Evolutionary conservation across 1,140 invertebrate genomes (phyloP).

Genomic region (Drosophila nikananu): DNA sequence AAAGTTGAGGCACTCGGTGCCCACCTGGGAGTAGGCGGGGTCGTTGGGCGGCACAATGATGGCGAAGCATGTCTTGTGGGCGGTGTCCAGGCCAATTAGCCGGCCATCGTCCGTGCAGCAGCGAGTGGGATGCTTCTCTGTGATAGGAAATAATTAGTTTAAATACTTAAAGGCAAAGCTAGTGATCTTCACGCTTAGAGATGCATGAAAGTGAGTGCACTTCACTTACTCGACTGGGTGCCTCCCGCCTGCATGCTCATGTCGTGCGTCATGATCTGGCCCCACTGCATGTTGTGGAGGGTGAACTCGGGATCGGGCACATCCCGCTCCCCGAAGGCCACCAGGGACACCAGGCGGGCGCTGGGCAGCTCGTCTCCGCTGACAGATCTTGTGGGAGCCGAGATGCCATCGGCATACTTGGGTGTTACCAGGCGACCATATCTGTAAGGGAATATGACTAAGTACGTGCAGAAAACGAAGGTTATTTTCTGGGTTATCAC

Average conservation of each 20-base stretch:
- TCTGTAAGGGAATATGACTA: constrained; percentile 49
- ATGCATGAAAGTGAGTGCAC: constrained; percentile 60
- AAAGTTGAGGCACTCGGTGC: constrained; percentile 93
- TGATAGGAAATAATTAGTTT: neutral
- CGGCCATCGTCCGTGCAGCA: constrained; percentile 90
- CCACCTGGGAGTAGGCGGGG: constrained; percentile 89
- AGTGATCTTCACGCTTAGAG: constrained; percentile 1
- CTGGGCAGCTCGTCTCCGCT: constrained; percentile 89
- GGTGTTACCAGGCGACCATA: constrained; percentile 92
- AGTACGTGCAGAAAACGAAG: neutral
- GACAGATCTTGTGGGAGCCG: constrained; percentile 87
- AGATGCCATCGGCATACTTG: constrained; percentile 92
- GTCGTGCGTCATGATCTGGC: constrained; percentile 95
- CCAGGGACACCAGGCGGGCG: constrained; percentile 89
- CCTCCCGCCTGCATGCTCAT: constrained; percentile 91
- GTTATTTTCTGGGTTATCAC: constrained; percentile 2
- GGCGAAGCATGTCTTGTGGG: constrained; percentile 90
- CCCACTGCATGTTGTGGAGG: constrained; percentile 93
- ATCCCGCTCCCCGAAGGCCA: constrained; percentile 89
- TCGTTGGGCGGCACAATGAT: constrained; percentile 94
- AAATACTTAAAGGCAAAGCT: neutral
- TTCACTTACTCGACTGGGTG: constrained; percentile 90
- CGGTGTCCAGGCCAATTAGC: constrained; percentile 86
- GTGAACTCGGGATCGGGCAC: constrained; percentile 90
- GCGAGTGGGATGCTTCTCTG: constrained; percentile 88